Evolutionary conservation across 2,888 invertebrate species (phyloP).

Genomic region (Tineola bisselliella): DNA sequence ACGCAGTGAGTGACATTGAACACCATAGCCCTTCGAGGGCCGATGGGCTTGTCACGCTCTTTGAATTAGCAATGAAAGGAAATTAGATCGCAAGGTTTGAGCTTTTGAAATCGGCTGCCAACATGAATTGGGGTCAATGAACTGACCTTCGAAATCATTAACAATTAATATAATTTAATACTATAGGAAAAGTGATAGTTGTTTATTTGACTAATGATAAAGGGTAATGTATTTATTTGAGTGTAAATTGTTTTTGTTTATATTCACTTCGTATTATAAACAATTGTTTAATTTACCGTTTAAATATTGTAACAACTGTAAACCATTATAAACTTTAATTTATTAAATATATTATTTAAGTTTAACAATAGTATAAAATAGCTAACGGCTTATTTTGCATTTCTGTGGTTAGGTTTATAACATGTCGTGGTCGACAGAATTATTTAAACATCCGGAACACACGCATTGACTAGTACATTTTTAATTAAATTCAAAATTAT

Average conservation of each 20-base stretch:
- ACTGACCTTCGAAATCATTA: conserved; percentile 10
- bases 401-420: neutral
- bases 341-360: no score
- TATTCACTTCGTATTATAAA: no score
- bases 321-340: no score
- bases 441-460: neutral
- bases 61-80: conserved; percentile 64
- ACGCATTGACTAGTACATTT: neutral
- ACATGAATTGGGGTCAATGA: conserved; percentile 10
- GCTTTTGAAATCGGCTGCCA: conserved; percentile 52
- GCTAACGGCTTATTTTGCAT: neutral
- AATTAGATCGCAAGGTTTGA: conserved; percentile 62
- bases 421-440: neutral
- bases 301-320: no score
- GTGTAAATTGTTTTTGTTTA: no score
- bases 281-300: no score
- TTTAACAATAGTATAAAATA: neutral
- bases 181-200: neutral
- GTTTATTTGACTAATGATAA: neutral
- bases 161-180: neutral
- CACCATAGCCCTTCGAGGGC: conserved; percentile 50
- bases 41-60: conserved; percentile 51
- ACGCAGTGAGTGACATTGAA: conserved; percentile 21
- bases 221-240: neutral
- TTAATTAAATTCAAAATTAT: no score